Base-by-base conservation (phyloP, 2,888 invertebrate species). In the Sinhomidia bicolor region DNA sequence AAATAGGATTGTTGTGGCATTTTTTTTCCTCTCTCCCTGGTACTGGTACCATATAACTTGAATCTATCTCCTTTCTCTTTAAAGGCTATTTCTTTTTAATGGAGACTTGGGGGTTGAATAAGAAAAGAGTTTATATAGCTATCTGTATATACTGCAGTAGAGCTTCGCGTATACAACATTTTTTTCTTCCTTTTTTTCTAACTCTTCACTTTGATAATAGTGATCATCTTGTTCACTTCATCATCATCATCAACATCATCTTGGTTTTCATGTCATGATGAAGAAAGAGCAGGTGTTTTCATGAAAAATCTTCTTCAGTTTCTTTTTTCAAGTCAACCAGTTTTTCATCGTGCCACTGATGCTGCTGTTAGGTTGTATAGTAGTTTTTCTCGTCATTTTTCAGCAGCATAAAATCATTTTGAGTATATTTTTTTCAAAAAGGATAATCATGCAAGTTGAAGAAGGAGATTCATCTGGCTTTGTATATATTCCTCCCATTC, bases 281-380 rank as follows among this genome's bases (percentile, higher is more conserved):
- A 88, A 88, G 81, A 88, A 82, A 57, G 88, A 88, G 88, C 88
- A 88, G 88, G 88, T 88, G 88, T 88, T 88, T 86, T 74, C 85
- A 26, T 85, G 41, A 79, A 57, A 36, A 12, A 14, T 54, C 74
- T 6, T n/a, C 71, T 44, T 65, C 60, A 85, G 60, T 51, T 51
- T 29, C 47, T 44, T 57, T 41, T 78, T 76, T 54, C 36, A 74
- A 83, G 57, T 85, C 81, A 87, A 87, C 74, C 80, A 86, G 74
- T 86, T 86, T 85, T 86, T 86, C 80, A 65, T 79, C 41, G 36
- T 71, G 76, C 7, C 23, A 47, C 10, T 44, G 1, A 44, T 12
- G 9, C 6, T 47, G 51, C n/a, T 51, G 23, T 7, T 60, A 23
- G 60, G 60, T 23, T 10, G 60, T 60, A n/a, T n/a, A n/a, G 10